Evolutionary conservation across 2,797 vertebrate genomes (phyloP), one percentile per base, ranked within the genome.

Genomic region (Myotis planiceps): DNA sequence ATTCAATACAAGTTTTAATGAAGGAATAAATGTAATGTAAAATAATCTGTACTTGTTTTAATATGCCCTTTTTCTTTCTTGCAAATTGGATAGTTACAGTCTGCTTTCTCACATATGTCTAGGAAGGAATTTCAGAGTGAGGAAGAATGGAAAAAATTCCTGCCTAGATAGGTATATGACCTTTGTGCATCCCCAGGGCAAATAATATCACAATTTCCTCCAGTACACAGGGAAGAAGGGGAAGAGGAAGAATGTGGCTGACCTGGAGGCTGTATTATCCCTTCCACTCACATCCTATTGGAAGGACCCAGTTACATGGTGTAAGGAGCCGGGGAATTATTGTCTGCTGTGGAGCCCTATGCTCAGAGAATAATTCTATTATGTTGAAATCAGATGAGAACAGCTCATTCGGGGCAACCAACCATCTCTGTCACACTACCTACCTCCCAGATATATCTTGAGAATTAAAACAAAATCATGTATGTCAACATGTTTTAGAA

Each of bases 381-480:
- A 27, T 47, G 69, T 42, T 80, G 74, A 80, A 72, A 66, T 65
- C 37, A 32, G 15, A 14, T 18, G 16, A 74, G 72, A 80, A n/a
- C 19, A 85, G 60, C 42, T 45, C 53, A 27, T 34, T n/a, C 23
- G 58, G 90, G 49, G 53, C 34, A 94, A 23, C 32, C 27, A 32
- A 12, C 4, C 3, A 15, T 49, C n/a, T 65, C 37, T 45, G 5
- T 18, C 7, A 37, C 5, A 18, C 45, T 15, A 23, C 34, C 47
- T 63, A 47, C 21, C 32, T 74, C 55, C 72, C 12, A 53, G 71
- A 19, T 65, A 51, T 42, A 9, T 68, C 65, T 37, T 55, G 27
- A 92, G 27, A 66, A 86, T 71, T 65, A 66, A 95, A 95, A 65
- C 10, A 39, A 80, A 84, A 60, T 76, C 39, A 58, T 51, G 23